phyloP scores from a whole-genome alignment of 2,888 invertebrate species.

The Mythimna vitellina region DNA sequence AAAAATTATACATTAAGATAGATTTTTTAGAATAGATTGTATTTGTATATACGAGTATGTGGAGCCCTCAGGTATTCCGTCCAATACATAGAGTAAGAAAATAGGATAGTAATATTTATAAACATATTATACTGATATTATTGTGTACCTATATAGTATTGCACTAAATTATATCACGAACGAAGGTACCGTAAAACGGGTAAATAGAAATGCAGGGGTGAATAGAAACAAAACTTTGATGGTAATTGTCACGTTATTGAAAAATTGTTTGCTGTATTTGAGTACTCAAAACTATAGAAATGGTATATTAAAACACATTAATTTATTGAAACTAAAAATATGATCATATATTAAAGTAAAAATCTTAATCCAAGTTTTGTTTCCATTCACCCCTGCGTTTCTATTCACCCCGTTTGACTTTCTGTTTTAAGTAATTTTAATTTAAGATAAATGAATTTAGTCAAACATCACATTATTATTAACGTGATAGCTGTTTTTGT shows the following conservation, averaged over 20 bases:
- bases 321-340: too few species aligned
- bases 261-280: too few species aligned
- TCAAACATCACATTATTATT: neutral
- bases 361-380: too few species aligned
- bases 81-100: conserved; percentile 69
- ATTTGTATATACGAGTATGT: conserved; percentile 72
- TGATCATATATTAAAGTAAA: too few species aligned
- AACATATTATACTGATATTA: conserved; percentile 8
- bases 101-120: conserved; percentile 27
- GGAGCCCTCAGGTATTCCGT: conserved; percentile 84
- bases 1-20: conserved; percentile 21
- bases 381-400: too few species aligned
- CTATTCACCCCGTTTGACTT: too few species aligned
- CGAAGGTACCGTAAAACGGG: too few species aligned
- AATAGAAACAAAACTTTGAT: too few species aligned
- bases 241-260: too few species aligned
- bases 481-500: neutral
- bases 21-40: conserved; percentile 32
- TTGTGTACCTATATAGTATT: neutral
- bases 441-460: conserved; percentile 10
- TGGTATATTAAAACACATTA: too few species aligned
- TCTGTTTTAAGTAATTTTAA: conserved; percentile 1
- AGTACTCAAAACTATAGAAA: too few species aligned
- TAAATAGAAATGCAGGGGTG: too few species aligned
- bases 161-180: conserved; percentile 19